These are phyloP conservation scores for Petromus typicus DNA, from an alignment of 2,113 vertebrate genomes.

Conservation along the genomic window DNA sequence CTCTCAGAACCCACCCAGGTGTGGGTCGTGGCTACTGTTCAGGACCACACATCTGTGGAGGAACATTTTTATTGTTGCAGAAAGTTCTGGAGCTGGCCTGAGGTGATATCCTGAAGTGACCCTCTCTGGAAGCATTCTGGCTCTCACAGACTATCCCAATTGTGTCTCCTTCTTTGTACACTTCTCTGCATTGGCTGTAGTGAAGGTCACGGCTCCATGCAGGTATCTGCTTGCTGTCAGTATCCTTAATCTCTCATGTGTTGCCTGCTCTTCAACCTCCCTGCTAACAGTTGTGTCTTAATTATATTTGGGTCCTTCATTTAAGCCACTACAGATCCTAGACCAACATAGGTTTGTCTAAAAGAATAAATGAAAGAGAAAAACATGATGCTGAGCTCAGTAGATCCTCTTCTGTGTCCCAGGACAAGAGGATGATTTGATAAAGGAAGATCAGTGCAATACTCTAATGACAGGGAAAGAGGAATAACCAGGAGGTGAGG, in stretches of 20 bases:
- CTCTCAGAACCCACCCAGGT: background rate
- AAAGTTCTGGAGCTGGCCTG: background rate
- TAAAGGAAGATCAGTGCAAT: background rate
- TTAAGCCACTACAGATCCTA: background rate
- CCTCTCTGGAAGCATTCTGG: background rate
- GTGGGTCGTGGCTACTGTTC: background rate
- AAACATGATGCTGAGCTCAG: background rate
- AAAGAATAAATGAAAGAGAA: slow-evolving; percentile 10
- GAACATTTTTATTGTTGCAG: background rate
- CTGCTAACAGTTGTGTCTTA: background rate
- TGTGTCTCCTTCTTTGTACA: background rate
- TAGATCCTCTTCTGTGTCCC: background rate
- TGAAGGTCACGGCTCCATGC: background rate
- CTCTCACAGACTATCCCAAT: background rate
- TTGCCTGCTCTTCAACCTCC: background rate
- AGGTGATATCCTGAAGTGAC: background rate
- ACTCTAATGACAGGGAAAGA: background rate
- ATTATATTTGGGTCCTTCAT: background rate
- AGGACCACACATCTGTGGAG: background rate
- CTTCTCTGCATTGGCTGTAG: background rate
- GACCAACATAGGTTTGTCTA: background rate
- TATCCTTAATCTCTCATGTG: background rate
- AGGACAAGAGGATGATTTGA: background rate
- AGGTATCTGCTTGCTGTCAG: background rate
- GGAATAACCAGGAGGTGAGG: background rate